phyloP scores from a whole-genome alignment of 2,888 invertebrate genomes.

The Autographa pulchrina region DNA sequence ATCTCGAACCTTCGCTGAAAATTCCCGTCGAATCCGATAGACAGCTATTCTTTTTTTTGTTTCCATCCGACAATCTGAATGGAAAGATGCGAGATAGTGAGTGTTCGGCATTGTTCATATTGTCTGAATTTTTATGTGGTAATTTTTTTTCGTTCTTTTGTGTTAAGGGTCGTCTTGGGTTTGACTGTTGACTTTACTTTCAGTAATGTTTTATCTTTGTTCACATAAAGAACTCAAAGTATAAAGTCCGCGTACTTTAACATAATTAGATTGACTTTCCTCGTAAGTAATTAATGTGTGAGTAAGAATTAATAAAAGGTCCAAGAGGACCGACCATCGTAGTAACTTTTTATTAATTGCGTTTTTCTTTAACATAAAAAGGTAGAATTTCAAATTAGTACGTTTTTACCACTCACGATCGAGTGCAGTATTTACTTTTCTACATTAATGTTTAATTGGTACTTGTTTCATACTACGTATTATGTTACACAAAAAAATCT shows the following conservation, averaged over 20 bases:
- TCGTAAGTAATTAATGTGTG: conserved; percentile 7
- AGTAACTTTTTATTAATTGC: not conserved
- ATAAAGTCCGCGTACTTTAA: not conserved
- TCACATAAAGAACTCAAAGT: not conserved
- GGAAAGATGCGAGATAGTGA: conserved; percentile 59
- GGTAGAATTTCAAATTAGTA: not conserved
- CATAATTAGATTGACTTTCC: conserved; percentile 15
- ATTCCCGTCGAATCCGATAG: conserved; percentile 62
- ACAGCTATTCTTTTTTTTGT: conserved; percentile 60
- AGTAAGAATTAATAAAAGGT: not conserved
- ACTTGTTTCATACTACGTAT: not conserved
- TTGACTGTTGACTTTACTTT: conserved; percentile 30
- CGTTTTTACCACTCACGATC: not conserved
- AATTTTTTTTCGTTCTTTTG: conserved; percentile 41
- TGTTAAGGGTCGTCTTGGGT: conserved; percentile 31
- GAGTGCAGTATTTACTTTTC: no score
- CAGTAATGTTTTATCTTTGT: conserved; percentile 20
- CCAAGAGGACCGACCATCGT: no score
- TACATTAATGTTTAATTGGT: no score
- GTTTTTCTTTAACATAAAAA: not conserved
- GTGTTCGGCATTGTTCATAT: conserved; percentile 56
- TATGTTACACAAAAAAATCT: not conserved
- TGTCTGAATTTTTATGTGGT: conserved; percentile 51
- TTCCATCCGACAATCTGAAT: conserved; percentile 60
- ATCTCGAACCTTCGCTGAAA: conserved; percentile 62